Evolutionary conservation across 2,888 invertebrate genomes (phyloP), one percentile per base, ranked within the genome.

Genomic region (Rhynchonema sp.): DNA sequence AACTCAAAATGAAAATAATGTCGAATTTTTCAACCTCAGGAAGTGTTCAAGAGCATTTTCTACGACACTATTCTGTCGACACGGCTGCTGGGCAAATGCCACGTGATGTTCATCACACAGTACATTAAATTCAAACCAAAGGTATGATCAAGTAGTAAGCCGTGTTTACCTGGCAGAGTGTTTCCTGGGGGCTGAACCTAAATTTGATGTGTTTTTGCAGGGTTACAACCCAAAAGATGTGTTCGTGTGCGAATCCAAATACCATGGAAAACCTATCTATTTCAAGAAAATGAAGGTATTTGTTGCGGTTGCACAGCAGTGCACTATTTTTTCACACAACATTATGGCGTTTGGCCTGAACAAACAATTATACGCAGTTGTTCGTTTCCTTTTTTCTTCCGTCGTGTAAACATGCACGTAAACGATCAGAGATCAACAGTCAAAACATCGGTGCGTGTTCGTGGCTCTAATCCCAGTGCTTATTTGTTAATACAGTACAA

Each of bases 221-320:
- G 84, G 85, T 26, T 86, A 87, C 70, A 80, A 83, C 0, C 89
- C 91, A 63, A 87, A 88, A 70, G 92, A 98, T 75, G 85, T 96
- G 1, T 98, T 85, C 72, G 92, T 96, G 0, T 96, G 96, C 74
- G 96, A 98, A 76, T 91, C 88, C 25, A 81, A 91, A 3, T 98
- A 98, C 76, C 86, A 84, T 66, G 83, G 87, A 0, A 83, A 83
- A 67, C 82, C 83, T 46, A 82, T 89, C 63, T 83, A 84, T 68
- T 96, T 96, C 75, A 90, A 90, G 76, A 94, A 94, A 76, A 88
- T 96, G 46, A 78, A 78, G 71, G 77, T 76, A 55, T 17, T n/a
- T 54, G 25, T 25, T 17, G 30, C 26, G 23, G 38, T 3, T 56
- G 23, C 30, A 9, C 27, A 9, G 30, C 30, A 30, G 30, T 30